These are phyloP conservation scores for Emmelina monodactyla DNA, from an alignment of 2,888 invertebrate genomes.

Conservation along the genomic window DNA sequence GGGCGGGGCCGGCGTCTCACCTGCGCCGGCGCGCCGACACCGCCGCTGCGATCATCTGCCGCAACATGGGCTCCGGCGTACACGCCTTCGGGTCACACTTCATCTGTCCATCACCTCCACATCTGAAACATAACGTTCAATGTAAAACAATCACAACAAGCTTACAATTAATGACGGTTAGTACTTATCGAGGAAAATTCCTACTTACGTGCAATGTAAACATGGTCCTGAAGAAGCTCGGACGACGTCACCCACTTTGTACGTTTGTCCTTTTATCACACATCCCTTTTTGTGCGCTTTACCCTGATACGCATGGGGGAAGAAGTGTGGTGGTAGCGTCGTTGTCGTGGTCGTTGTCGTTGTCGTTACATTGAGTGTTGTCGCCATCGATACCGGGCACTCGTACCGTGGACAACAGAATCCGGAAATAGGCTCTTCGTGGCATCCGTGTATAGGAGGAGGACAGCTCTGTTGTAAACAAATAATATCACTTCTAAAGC, in stretches of 20 bases:
- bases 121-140: slow-evolving; percentile 91
- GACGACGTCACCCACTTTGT: slow-evolving; percentile 85
- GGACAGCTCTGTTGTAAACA: slow-evolving; percentile 95
- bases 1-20: slow-evolving; percentile 54
- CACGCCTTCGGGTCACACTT: slow-evolving; percentile 92
- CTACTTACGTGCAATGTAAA: slow-evolving; percentile 93
- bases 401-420: slow-evolving; percentile 96
- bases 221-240: slow-evolving; percentile 90
- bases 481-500: slow-evolving; percentile 95
- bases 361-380: slow-evolving; percentile 82
- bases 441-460: slow-evolving; percentile 90
- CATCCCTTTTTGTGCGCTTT: slow-evolving; percentile 81
- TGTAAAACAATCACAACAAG: no score
- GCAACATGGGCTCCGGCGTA: slow-evolving; percentile 87
- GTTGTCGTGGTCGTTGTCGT: slow-evolving; percentile 88
- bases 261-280: slow-evolving; percentile 84
- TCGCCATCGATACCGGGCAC: slow-evolving; percentile 90
- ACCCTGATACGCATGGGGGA: slow-evolving; percentile 80
- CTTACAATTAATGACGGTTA: no score
- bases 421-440: slow-evolving; percentile 90
- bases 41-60: slow-evolving; percentile 88
- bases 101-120: slow-evolving; percentile 93
- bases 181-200: no score
- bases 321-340: slow-evolving; percentile 84
- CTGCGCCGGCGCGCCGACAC: slow-evolving; percentile 76